Evolutionary conservation across 2,113 vertebrate species (phyloP).

Genomic region (Pitta sordida): DNA sequence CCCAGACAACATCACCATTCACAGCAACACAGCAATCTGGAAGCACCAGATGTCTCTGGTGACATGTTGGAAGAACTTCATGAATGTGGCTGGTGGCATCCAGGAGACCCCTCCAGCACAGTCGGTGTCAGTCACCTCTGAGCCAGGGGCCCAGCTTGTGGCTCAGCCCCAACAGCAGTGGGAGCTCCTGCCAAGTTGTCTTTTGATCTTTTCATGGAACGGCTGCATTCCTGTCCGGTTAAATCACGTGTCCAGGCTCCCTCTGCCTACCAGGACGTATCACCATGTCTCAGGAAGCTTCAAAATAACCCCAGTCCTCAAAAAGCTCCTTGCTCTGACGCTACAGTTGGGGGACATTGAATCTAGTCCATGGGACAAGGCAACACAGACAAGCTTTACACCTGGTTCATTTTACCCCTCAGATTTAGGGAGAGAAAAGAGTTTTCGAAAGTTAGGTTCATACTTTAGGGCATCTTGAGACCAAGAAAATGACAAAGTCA

Average conservation of each 20-base stretch:
- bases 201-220: conserved; percentile 38
- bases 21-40: background rate
- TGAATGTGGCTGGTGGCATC: background rate
- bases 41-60: background rate
- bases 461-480: background rate
- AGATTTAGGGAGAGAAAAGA: background rate
- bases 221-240: conserved; percentile 21
- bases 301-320: background rate
- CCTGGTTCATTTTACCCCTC: background rate
- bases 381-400: background rate
- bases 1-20: background rate
- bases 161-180: background rate
- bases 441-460: background rate
- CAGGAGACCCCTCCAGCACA: background rate
- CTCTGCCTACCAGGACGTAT: background rate
- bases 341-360: background rate
- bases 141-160: background rate
- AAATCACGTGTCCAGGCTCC: background rate
- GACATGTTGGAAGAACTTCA: background rate
- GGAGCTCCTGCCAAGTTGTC: conserved; percentile 6
- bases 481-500: background rate
- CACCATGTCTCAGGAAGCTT: background rate
- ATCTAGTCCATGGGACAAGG: background rate
- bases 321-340: background rate
- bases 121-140: background rate